Evolutionary conservation across 2,888 invertebrate genomes (phyloP).

Genomic region (Agonum fuliginosum): DNA sequence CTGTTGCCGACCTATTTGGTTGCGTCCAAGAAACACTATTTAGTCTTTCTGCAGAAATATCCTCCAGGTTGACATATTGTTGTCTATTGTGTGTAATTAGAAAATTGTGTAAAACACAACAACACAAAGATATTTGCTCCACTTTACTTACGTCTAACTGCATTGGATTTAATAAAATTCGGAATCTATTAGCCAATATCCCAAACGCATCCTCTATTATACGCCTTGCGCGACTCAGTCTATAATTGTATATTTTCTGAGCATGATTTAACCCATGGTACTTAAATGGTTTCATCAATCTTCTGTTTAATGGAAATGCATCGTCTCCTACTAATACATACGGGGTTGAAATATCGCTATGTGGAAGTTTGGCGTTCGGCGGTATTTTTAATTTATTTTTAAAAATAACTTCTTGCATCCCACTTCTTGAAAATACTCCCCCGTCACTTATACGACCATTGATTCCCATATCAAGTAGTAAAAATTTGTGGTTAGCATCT

Average conservation of each 20-base stretch:
- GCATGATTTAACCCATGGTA: not conserved
- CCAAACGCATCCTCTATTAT: conserved; percentile 50
- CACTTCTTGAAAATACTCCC: conserved; percentile 12
- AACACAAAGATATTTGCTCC: too few relatives aligned
- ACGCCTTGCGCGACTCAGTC: conserved; percentile 32
- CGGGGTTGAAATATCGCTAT: not conserved
- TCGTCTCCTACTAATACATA: not conserved
- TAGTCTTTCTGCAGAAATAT: too few relatives aligned
- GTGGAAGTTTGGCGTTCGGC: not conserved
- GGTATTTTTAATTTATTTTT: not conserved
- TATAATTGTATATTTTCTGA: conserved; percentile 31
- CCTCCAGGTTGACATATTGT: too few relatives aligned
- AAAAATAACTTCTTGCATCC: not conserved
- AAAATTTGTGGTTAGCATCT: conserved; percentile 52
- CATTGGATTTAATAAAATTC: conserved; percentile 43
- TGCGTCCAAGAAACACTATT: too few relatives aligned
- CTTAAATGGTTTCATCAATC: conserved; percentile 36
- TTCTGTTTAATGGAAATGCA: conserved; percentile 36
- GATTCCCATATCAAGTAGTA: not conserved
- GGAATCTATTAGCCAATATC: conserved; percentile 32
- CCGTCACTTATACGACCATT: conserved; percentile 53
- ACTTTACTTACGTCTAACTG: too few relatives aligned
- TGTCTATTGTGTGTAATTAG: too few relatives aligned
- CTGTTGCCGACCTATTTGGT: too few relatives aligned
- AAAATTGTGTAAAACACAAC: too few relatives aligned